phyloP scores from a whole-genome alignment of 2,888 invertebrate species.

The Calameuta idolon region DNA sequence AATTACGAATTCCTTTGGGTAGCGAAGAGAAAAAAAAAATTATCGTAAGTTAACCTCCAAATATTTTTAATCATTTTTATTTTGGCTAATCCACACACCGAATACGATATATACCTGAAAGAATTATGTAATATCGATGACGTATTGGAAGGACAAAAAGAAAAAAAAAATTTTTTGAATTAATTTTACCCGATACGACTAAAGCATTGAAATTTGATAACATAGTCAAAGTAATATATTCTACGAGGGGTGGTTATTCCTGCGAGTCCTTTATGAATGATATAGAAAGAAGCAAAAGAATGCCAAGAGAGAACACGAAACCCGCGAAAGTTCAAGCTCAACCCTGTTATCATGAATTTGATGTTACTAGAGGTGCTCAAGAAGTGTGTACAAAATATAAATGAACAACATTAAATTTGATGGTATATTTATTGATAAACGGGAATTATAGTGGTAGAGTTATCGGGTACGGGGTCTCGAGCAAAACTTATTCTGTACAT shows the following conservation, averaged over 20 bases:
- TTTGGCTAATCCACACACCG: background rate
- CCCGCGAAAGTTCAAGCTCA: conserved; percentile 38
- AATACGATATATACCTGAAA: background rate
- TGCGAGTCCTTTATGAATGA: background rate
- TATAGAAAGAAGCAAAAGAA: background rate
- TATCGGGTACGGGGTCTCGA: conserved; percentile 19
- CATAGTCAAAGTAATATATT: background rate
- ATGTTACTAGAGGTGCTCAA: conserved; percentile 56
- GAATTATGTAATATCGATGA: background rate
- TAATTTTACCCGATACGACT: background rate
- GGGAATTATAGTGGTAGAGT: conserved; percentile 20
- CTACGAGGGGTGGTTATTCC: background rate
- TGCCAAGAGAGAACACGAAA: background rate
- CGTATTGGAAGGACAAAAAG: background rate
- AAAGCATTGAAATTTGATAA: background rate
- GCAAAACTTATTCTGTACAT: conserved; percentile 11
- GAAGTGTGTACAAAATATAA: conserved; percentile 52
- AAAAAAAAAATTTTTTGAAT: background rate
- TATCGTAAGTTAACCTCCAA: background rate
- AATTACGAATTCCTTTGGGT: background rate
- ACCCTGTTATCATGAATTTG: conserved; percentile 43
- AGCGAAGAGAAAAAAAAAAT: background rate
- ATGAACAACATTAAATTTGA: conserved; percentile 40
- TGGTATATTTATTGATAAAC: conserved; percentile 47
- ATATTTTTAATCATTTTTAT: background rate